Percentiles rank a stretch among this genome's conserved stretches.
These are phyloP conservation scores for Orchesellides sinensis DNA, from an alignment of 2,888 invertebrate species.

Conservation along the genomic window DNA sequence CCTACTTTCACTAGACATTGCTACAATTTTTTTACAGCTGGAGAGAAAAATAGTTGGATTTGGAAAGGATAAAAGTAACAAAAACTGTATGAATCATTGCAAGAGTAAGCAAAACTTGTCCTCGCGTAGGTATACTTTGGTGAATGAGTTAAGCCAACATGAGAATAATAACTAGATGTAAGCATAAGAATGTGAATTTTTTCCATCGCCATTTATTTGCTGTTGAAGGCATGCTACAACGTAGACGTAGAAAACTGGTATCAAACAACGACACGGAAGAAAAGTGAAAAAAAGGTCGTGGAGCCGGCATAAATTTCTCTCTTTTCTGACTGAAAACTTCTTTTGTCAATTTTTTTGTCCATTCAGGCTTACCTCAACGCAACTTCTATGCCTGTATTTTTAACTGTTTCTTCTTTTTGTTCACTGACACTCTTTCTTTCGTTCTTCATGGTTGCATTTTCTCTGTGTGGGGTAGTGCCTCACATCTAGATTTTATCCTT, in stretches of 20 bases:
- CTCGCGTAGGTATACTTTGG: too few relatives aligned
- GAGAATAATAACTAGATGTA: too few relatives aligned
- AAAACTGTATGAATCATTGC: neutral
- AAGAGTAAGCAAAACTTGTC: neutral
- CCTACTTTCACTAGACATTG: too few relatives aligned
- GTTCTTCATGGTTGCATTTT: constrained; percentile 4
- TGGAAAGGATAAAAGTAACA: neutral
- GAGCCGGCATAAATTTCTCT: constrained; percentile 43
- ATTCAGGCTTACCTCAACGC: constrained; percentile 10
- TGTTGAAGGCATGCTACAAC: neutral
- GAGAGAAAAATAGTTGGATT: too few relatives aligned
- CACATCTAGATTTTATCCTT: neutral
- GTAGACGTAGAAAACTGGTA: neutral
- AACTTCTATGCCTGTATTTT: constrained; percentile 1
- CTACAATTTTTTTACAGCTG: too few relatives aligned
- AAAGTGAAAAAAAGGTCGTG: constrained; percentile 22
- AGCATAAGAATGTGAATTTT: too few relatives aligned
- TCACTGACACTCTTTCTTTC: constrained; percentile 36
- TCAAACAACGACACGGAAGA: neutral
- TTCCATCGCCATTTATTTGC: too few relatives aligned
- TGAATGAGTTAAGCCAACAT: too few relatives aligned
- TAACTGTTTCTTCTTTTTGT: neutral
- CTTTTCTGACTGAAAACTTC: constrained; percentile 35
- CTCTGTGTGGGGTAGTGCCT: constrained; percentile 14
- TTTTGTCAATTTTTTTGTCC: constrained; percentile 47